Evolutionary conservation across 1,140 invertebrate genomes (phyloP), one percentile per base, ranked within the genome.

Genomic region (Dufourea novaeangliae): DNA sequence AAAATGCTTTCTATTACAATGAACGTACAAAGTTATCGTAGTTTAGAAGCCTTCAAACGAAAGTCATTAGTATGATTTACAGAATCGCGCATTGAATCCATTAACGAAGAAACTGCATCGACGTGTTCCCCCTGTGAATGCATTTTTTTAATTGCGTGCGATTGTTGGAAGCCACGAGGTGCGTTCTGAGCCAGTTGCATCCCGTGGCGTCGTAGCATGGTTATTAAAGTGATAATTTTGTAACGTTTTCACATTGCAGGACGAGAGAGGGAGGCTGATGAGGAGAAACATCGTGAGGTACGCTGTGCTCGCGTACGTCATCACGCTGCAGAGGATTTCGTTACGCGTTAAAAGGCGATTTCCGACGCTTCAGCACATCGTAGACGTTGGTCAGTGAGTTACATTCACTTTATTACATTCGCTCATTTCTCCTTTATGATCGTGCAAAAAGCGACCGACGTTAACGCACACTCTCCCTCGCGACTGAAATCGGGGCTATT

Each of bases 251-350:
- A 54, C 85, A 72, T 93, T 94, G 46, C 93, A 97, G 97, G 96
- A 97, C 87, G 97, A 97, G 92, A 95, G 96, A 72, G 96, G 96
- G 78, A 94, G 96, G 78, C 93, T 97, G 80, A 97, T 97, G 96
- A 94, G 97, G 79, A 93, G 97, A 84, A 98, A 98, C 84, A 97
- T 99, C 77, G 97, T 98, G 79, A 94, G 98, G 62, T 98, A 98
- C 86, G 96, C 97, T 74, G 96, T 98, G 83, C 93, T 98, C 79
- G 95, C 96, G 11, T 97, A 97, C 91, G 96, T 97, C 61, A 97
- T 97, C 79, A 97, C 96, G 0, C 92, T 97, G 62, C 96, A 97
- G 89, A 94, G 96, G 87, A 96, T 98, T 59, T 98, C 97, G 34
- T 93, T 98, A 56, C 94, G 97, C 74, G 97, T 98, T 0, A 97